These are phyloP conservation scores for Epinephelus moara DNA, from an alignment of 2,113 vertebrate genomes.

Conservation along the genomic window DNA sequence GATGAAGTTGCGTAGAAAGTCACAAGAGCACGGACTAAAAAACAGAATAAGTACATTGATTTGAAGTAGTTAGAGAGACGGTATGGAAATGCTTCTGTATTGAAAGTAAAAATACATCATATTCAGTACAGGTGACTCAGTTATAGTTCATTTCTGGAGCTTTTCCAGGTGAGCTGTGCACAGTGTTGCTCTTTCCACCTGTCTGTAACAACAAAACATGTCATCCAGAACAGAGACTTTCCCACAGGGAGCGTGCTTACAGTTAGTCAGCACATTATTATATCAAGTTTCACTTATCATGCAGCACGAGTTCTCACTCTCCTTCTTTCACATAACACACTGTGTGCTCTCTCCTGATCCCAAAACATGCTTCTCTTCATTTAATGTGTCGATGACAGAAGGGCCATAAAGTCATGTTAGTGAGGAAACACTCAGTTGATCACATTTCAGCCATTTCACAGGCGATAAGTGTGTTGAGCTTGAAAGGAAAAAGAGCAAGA, in stretches of 20 bases:
- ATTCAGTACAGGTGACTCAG: not conserved
- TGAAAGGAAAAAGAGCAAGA: too few relatives aligned
- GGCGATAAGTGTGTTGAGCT: too few relatives aligned
- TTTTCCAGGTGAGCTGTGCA: too few relatives aligned
- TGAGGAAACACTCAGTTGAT: not conserved
- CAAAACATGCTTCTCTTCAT: too few relatives aligned
- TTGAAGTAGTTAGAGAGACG: too few relatives aligned
- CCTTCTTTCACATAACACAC: too few relatives aligned
- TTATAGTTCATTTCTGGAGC: not conserved
- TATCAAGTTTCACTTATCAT: slow-evolving; percentile 1
- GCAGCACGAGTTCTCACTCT: not conserved
- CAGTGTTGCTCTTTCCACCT: not conserved
- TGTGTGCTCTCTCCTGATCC: too few relatives aligned
- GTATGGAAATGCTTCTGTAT: not conserved
- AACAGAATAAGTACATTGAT: slow-evolving; percentile 2
- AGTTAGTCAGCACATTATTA: slow-evolving; percentile 26
- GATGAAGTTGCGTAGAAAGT: not conserved
- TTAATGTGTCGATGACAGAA: not conserved
- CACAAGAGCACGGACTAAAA: not conserved
- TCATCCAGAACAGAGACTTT: slow-evolving; percentile 3
- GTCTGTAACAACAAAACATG: not conserved
- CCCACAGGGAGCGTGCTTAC: not conserved
- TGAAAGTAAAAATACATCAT: not conserved
- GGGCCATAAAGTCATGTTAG: not conserved
- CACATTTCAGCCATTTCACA: too few relatives aligned